Conservation (phyloP, 1,140 invertebrate species). For the Metaphire vulgaris region DNA sequence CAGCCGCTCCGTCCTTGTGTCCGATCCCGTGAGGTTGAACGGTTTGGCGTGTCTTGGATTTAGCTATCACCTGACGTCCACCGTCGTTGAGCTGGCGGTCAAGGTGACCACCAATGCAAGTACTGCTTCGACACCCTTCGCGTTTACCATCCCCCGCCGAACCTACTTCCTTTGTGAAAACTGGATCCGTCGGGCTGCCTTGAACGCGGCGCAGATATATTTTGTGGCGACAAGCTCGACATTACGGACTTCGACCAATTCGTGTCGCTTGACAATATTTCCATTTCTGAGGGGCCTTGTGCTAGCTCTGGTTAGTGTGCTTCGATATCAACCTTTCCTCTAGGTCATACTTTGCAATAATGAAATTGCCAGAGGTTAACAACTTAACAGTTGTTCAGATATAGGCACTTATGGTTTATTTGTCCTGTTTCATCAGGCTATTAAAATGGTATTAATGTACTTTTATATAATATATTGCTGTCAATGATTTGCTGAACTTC, state of each 20-base stretch:
- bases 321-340: neutral
- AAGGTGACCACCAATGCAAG: neutral
- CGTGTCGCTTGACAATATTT: slow-evolving; percentile 6
- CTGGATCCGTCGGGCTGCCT: neutral
- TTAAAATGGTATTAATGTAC: neutral
- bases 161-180: neutral
- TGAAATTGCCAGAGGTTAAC: neutral
- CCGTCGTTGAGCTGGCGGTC: neutral
- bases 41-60: neutral
- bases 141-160: neutral
- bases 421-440: neutral
- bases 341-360: neutral
- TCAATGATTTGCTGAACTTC: no score
- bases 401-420: neutral
- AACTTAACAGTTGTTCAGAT: neutral
- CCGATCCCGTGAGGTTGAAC: neutral
- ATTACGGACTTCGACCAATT: neutral
- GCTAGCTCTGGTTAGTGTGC: neutral
- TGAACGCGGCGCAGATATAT: neutral
- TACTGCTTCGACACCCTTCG: neutral
- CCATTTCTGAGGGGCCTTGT: neutral
- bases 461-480: neutral
- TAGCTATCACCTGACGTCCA: neutral
- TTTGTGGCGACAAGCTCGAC: slow-evolving; percentile 1
- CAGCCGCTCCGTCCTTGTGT: neutral